Evolutionary conservation across 2,888 invertebrate species (phyloP), one percentile per base, ranked within the genome.

Genomic region (Balanococcus diminutus): DNA sequence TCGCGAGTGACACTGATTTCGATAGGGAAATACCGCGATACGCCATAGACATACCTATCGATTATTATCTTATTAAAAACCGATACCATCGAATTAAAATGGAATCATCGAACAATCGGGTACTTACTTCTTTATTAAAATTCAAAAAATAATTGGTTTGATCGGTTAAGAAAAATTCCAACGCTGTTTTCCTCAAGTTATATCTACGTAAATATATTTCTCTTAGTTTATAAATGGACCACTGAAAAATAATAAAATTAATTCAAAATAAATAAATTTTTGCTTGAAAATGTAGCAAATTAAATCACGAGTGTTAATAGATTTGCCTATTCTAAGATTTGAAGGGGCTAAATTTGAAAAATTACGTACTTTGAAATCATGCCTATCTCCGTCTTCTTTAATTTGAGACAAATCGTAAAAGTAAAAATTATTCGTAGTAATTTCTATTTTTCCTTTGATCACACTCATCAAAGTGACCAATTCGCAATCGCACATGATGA

Each of bases 131-230:
- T 56, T 92, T 92, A 75, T 92, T 91, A 88, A 93, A 93, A 89
- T 93, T 93, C 39, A 93, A 90, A 89, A 93, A 93, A 88, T 92
- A 93, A 88, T 93, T 93, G 0, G 92, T 93, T 89, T 93, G 93
- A 89, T 93, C 93, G 25, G 92, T 90, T 11, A 93, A 89, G 89
- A 93, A 93, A 88, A 93, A 91, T 89, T 93, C 93, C 87, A 93
- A 89, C n/a, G 93, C 93, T 89, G 92, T 92, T 86, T 93, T 89
- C 11, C 93, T 90, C 16, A 93, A 89, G 89, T 93, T 93, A 89
- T 92, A 93, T 86, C 93, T 91, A 32, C 93, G 89, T 86, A 93
- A 90, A 89, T 93, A 93, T n/a, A 93, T 92, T 89, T 93, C 93
- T 31, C 92, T 89, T 83, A 93, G 90, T 89, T 92, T 91, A 22